Conservation (phyloP, 2,888 invertebrate genomes). For the Augochlorella aurata region DNA sequence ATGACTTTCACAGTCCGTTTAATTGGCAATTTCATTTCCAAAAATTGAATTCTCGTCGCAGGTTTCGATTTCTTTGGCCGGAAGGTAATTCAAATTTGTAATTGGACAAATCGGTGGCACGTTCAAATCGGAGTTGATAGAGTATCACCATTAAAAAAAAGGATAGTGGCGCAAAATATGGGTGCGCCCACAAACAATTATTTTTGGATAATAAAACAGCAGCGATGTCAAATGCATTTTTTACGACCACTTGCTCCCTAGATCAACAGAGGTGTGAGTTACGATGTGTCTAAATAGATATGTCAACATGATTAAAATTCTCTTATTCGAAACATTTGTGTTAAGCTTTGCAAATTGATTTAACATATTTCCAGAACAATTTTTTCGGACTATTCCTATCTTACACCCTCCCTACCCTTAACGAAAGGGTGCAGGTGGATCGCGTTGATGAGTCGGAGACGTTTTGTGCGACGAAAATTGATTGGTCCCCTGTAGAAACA, state of each 20-base stretch:
- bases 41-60: neutral
- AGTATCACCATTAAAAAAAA: neutral
- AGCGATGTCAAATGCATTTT: no score
- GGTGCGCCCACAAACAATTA: no score
- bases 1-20: neutral
- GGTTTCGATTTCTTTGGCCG: neutral
- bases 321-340: no score
- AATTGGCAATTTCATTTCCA: neutral
- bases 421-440: constrained; percentile 50
- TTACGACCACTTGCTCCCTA: no score
- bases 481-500: constrained; percentile 50
- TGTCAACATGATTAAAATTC: no score
- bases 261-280: no score
- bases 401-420: constrained; percentile 39
- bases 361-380: neutral
- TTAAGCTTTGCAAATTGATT: no score
- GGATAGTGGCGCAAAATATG: neutral
- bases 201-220: no score
- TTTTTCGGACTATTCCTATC: neutral
- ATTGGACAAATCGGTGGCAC: no score
- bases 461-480: constrained; percentile 63
- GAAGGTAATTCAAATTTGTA: neutral
- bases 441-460: constrained; percentile 49
- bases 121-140: neutral
- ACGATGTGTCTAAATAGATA: no score